phyloP scores from a whole-genome alignment of 2,113 vertebrate genomes.

The Cygnus buccinator region DNA sequence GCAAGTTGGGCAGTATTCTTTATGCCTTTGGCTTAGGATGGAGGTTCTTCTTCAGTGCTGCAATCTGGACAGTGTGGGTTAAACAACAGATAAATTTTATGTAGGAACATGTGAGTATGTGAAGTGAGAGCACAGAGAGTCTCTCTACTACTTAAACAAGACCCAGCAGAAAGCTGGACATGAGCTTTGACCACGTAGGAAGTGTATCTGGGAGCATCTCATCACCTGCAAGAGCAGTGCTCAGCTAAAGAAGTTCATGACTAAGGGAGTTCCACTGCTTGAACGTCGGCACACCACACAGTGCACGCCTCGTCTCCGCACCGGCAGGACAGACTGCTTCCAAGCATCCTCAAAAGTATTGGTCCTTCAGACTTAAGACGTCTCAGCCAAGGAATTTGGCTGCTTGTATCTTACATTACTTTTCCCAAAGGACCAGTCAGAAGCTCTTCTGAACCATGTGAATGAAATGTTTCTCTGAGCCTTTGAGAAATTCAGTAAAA shows the following conservation, averaged over 20 bases:
- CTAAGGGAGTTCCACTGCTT: neutral
- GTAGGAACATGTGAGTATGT: neutral
- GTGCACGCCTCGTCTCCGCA: accelerated
- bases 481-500: neutral
- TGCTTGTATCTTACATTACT: neutral
- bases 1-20: neutral
- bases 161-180: neutral
- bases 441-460: neutral
- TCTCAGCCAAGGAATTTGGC: neutral
- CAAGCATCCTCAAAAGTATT: accelerated
- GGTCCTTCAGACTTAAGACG: neutral
- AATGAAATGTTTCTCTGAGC: neutral
- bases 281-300: accelerated
- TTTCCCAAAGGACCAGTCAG: neutral
- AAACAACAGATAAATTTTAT: neutral
- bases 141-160: neutral
- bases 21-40: neutral
- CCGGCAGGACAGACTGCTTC: neutral
- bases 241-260: neutral
- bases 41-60: neutral
- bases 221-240: neutral
- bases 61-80: neutral
- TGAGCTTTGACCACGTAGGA: neutral
- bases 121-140: neutral
- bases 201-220: neutral